Conservation (phyloP, 2,113 vertebrate genomes). For the Cervus canadensis region DNA sequence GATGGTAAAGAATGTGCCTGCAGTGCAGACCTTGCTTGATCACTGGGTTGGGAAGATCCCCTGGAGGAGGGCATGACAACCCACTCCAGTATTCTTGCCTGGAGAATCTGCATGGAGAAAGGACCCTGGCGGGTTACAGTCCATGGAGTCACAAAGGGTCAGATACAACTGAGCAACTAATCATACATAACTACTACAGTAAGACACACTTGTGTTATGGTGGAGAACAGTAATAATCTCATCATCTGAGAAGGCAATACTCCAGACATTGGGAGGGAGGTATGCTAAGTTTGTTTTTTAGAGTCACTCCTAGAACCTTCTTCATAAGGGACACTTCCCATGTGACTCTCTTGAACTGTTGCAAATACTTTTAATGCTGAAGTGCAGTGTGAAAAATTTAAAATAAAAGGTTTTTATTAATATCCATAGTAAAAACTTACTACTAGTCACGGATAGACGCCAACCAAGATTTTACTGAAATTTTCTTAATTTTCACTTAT, state of each 20-base stretch:
- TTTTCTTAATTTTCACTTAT: neutral
- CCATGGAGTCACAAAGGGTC: neutral
- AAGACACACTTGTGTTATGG: neutral
- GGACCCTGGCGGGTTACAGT: neutral
- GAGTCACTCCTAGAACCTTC: neutral
- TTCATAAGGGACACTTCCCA: neutral
- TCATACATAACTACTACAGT: neutral
- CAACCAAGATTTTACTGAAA: neutral
- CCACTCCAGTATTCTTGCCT: neutral
- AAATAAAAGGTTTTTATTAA: neutral
- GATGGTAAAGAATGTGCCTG: neutral
- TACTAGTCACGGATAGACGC: too few species aligned
- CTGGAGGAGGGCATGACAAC: neutral
- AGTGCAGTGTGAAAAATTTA: neutral
- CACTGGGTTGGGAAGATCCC: neutral
- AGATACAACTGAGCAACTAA: neutral
- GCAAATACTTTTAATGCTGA: neutral
- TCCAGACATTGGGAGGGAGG: neutral
- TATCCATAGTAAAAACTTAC: neutral
- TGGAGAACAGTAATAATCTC: neutral
- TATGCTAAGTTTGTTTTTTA: neutral
- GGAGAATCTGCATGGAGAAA: neutral
- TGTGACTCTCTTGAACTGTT: neutral
- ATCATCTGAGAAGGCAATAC: neutral
- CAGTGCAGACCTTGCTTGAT: neutral